Evolutionary conservation across 2,888 invertebrate genomes (phyloP).

Genomic region (Drosophila picticornis): DNA sequence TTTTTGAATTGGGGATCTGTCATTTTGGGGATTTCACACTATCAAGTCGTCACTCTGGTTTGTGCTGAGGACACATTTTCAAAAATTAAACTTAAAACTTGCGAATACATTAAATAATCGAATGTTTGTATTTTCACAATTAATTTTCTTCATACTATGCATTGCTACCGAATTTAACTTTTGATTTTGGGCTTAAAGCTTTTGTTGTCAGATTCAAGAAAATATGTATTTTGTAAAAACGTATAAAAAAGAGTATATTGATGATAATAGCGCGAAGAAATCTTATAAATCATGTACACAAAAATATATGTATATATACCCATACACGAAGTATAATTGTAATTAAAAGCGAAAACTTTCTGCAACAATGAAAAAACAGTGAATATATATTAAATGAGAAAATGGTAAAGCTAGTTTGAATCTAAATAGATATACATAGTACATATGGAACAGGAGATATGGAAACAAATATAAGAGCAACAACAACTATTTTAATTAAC

Average conservation of each 20-base stretch:
- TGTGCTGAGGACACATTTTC: slow-evolving; percentile 57
- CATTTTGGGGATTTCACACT: slow-evolving; percentile 55
- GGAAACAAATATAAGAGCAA: slow-evolving; percentile 57
- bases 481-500: slow-evolving; percentile 73
- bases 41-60: slow-evolving; percentile 65
- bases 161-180: slow-evolving; percentile 49
- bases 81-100: slow-evolving; percentile 9
- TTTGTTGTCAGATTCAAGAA: slow-evolving; percentile 29
- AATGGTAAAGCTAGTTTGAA: slow-evolving; percentile 72
- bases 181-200: slow-evolving; percentile 37
- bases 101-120: slow-evolving; percentile 18
- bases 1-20: slow-evolving; percentile 30
- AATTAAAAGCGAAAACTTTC: slow-evolving; percentile 51
- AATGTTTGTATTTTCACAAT: slow-evolving; percentile 19
- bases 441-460: slow-evolving; percentile 55
- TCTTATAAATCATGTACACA: slow-evolving; percentile 32
- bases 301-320: slow-evolving; percentile 36
- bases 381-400: slow-evolving; percentile 62
- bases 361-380: slow-evolving; percentile 52
- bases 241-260: slow-evolving; percentile 45
- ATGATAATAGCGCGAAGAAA: slow-evolving; percentile 49
- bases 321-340: slow-evolving; percentile 67
- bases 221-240: slow-evolving; percentile 54
- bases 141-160: slow-evolving; percentile 50
- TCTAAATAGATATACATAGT: slow-evolving; percentile 68